phyloP scores from a whole-genome alignment of 2,797 vertebrate genomes.

The Pempheris klunzingeri region DNA sequence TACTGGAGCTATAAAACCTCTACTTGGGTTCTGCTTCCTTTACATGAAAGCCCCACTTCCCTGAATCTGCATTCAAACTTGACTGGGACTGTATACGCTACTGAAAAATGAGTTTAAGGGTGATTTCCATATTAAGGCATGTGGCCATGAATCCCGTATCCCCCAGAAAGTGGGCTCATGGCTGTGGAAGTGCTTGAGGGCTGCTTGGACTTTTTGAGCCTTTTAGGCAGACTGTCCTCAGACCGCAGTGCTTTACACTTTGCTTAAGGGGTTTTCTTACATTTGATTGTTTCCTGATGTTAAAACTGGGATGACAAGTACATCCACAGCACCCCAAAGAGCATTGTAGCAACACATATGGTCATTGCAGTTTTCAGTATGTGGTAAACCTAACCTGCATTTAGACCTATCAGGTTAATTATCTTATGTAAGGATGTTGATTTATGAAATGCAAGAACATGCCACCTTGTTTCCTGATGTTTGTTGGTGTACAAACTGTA shows the following conservation, averaged over 20 bases:
- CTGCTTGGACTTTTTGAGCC: conserved; percentile 19
- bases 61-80: background rate
- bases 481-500: background rate
- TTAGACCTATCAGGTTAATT: background rate
- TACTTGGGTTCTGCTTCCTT: background rate
- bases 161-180: background rate
- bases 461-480: background rate
- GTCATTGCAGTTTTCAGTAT: background rate
- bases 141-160: conserved; percentile 15
- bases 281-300: background rate
- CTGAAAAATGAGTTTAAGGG: background rate
- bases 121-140: conserved; percentile 3
- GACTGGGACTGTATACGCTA: background rate
- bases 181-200: conserved; percentile 20
- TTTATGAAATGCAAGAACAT: background rate
- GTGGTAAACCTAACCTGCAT: background rate
- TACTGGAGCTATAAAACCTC: conserved; percentile 12
- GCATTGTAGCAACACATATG: background rate
- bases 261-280: conserved; percentile 6
- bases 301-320: background rate
- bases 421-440: background rate
- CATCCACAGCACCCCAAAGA: background rate
- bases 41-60: background rate
- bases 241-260: conserved; percentile 6
- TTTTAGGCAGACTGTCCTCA: conserved; percentile 21